Conservation (phyloP, 1,140 invertebrate species). For the Harpegnathos saltator region DNA sequence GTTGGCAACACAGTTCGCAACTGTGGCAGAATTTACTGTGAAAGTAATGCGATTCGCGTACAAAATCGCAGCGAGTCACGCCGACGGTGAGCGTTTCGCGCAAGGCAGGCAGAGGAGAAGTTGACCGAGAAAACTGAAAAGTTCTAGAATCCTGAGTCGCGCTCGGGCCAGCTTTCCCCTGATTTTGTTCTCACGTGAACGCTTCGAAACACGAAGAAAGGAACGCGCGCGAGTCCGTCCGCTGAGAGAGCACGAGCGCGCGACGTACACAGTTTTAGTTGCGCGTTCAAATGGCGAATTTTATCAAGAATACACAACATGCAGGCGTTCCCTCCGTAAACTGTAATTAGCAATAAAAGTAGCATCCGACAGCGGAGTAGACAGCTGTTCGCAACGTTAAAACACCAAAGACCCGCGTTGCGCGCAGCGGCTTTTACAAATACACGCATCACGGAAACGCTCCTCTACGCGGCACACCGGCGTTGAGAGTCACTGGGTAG, state of each 20-base stretch:
- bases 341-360: neutral
- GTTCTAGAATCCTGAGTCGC: conserved; percentile 63
- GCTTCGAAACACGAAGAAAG: conserved; percentile 45
- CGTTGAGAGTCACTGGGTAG: conserved; percentile 54
- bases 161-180: conserved; percentile 70
- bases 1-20: neutral
- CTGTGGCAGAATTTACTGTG: conserved; percentile 49
- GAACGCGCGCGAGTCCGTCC: neutral
- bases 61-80: conserved; percentile 54
- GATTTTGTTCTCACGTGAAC: conserved; percentile 75
- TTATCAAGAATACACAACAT: neutral
- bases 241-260: neutral
- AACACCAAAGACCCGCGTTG: neutral
- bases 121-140: conserved; percentile 73
- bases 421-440: neutral
- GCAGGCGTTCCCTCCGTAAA: neutral
- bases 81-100: conserved; percentile 4
- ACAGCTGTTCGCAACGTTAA: neutral
- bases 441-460: neutral
- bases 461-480: neutral
- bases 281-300: neutral
- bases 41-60: conserved; percentile 67
- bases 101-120: conserved; percentile 52
- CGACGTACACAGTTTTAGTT: neutral
- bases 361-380: neutral